A percentile compares a stretch with the other conserved stretches of the same genome.
phyloP scores from a whole-genome alignment of 2,888 invertebrate genomes.

The Callyntrura guangdongensis region DNA sequence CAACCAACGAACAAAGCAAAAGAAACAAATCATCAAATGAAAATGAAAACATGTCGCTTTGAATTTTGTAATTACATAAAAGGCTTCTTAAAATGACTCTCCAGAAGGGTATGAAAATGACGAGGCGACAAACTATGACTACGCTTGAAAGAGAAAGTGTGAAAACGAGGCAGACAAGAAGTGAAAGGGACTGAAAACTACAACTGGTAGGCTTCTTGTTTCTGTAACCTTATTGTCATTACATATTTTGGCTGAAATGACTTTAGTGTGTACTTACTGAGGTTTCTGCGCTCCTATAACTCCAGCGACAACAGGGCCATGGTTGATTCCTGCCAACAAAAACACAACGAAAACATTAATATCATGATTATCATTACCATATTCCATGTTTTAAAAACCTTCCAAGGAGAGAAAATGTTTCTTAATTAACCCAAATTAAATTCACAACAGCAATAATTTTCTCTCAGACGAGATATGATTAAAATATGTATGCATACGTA shows the following conservation, averaged over 20 bases:
- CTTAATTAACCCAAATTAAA: slow-evolving; percentile 71
- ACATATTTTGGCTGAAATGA: background rate
- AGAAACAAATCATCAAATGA: slow-evolving; percentile 6
- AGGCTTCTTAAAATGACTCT: slow-evolving; percentile 57
- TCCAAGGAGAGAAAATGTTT: slow-evolving; percentile 34
- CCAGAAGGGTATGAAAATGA: slow-evolving; percentile 56
- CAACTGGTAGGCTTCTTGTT: slow-evolving; percentile 2
- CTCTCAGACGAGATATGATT: background rate
- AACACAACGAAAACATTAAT: slow-evolving; percentile 65
- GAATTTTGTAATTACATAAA: slow-evolving; percentile 55
- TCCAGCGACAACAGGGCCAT: slow-evolving; percentile 94
- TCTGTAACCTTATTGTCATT: slow-evolving; percentile 10
- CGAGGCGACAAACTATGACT: background rate
- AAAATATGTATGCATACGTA: background rate
- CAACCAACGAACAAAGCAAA: background rate
- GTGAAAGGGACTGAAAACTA: background rate
- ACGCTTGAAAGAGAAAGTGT: slow-evolving; percentile 39
- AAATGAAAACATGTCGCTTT: slow-evolving; percentile 47
- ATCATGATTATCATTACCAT: slow-evolving; percentile 21
- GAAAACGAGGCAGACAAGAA: background rate
- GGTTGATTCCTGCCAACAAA: slow-evolving; percentile 90
- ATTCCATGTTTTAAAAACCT: background rate
- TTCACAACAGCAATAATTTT: background rate
- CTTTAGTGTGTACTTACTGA: slow-evolving; percentile 88
- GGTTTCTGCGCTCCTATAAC: slow-evolving; percentile 97